Evolutionary conservation across 2,797 vertebrate genomes (phyloP).

Genomic region (Ptychadena robeensis): DNA sequence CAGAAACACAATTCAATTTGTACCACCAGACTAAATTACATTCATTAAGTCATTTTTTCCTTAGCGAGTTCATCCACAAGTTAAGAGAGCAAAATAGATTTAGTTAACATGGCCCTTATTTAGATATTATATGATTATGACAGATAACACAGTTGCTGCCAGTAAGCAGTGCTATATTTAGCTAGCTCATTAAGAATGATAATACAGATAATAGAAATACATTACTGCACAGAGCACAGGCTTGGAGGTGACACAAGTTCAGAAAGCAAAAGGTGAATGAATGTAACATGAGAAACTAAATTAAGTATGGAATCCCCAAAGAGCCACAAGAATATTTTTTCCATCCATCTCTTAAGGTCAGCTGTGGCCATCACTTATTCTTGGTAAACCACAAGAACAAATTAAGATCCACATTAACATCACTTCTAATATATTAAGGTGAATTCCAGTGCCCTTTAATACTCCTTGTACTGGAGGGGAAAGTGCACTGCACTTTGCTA

Average conservation of each 20-base stretch:
- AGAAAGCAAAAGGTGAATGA: slow-evolving; percentile 24
- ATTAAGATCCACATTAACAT: not conserved
- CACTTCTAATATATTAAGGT: not conserved
- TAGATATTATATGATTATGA: slow-evolving; percentile 44
- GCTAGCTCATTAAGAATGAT: slow-evolving; percentile 25
- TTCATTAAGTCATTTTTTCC: slow-evolving; percentile 57
- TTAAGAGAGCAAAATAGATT: slow-evolving; percentile 28
- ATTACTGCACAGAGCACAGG: slow-evolving; percentile 26
- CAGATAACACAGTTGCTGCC: slow-evolving; percentile 1
- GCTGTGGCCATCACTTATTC: slow-evolving; percentile 15
- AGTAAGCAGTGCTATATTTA: slow-evolving; percentile 30
- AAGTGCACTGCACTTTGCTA: no score
- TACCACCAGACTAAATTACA: slow-evolving; percentile 63
- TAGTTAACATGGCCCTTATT: slow-evolving; percentile 9
- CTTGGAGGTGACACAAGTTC: slow-evolving; percentile 26
- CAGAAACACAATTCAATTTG: slow-evolving; percentile 63
- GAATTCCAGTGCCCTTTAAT: not conserved
- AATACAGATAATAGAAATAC: slow-evolving; percentile 43
- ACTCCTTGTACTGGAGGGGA: not conserved
- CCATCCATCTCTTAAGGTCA: not conserved
- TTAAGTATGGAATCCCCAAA: slow-evolving; percentile 1
- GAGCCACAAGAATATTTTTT: slow-evolving; percentile 2
- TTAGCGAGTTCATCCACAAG: slow-evolving; percentile 57
- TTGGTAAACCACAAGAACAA: not conserved
- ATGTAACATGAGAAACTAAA: slow-evolving; percentile 41